A percentile compares a stretch with the other conserved stretches of the same genome.
phyloP scores from a whole-genome alignment of 2,888 invertebrate species.

The Aproaerema taeniolella region DNA sequence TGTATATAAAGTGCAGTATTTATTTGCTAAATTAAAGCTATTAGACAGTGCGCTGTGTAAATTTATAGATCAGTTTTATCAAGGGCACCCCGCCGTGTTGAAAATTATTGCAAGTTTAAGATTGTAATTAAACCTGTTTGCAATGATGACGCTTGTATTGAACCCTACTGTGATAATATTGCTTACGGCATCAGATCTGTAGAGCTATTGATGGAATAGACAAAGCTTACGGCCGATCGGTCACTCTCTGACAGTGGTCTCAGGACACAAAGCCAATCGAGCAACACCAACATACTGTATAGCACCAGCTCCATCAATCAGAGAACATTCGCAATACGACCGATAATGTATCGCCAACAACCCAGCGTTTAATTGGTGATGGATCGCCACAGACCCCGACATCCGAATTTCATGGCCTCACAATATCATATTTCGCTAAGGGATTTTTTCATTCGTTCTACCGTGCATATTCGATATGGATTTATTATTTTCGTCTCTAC shows the following conservation, averaged over 20 bases:
- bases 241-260: constrained; percentile 53
- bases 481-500: constrained; percentile 72
- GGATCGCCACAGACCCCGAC: constrained; percentile 47
- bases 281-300: constrained; percentile 43
- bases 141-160: neutral
- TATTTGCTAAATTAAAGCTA: constrained; percentile 47
- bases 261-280: constrained; percentile 42
- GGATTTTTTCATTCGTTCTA: constrained; percentile 48
- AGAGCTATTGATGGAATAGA: constrained; percentile 36
- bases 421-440: constrained; percentile 46
- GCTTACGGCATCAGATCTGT: no score
- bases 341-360: constrained; percentile 69
- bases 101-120: constrained; percentile 35
- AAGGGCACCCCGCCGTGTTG: constrained; percentile 32
- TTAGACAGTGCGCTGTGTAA: constrained; percentile 39
- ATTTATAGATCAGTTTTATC: constrained; percentile 43
- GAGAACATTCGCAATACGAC: constrained; percentile 51
- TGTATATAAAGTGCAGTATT: constrained; percentile 56
- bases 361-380: constrained; percentile 72
- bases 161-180: neutral
- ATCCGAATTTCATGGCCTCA: constrained; percentile 48
- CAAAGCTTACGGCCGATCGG: constrained; percentile 40
- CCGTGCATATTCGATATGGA: constrained; percentile 71
- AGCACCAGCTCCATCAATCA: constrained; percentile 64
- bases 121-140: constrained; percentile 25